phyloP scores from a whole-genome alignment of 2,113 vertebrate species.

The Anolis carolinensis region DNA sequence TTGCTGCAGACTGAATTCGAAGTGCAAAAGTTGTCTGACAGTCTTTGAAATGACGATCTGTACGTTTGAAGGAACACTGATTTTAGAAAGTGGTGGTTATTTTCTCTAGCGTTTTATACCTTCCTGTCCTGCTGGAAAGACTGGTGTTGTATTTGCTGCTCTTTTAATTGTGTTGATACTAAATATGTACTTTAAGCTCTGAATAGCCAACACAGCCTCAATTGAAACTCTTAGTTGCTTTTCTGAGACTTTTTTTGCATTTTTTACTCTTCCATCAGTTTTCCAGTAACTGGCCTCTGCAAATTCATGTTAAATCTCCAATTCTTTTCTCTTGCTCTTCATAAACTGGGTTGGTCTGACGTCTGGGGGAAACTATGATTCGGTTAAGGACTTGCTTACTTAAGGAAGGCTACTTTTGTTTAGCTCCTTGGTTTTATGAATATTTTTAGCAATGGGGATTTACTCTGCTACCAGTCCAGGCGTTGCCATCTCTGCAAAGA shows the following conservation, averaged over 20 bases:
- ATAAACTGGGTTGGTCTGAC: too few species aligned
- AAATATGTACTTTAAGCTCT: background rate
- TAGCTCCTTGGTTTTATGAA: constrained; percentile 31
- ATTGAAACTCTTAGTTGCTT: constrained; percentile 15
- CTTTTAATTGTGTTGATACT: background rate
- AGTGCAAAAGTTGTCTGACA: too few species aligned
- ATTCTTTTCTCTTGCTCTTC: too few species aligned
- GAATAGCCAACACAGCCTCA: background rate
- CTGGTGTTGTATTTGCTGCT: background rate
- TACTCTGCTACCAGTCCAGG: background rate
- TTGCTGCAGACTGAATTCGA: too few species aligned
- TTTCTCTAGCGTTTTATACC: background rate
- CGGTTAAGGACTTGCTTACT: background rate
- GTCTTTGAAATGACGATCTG: background rate
- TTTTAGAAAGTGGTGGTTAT: background rate
- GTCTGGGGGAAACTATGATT: background rate
- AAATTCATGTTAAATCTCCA: too few species aligned
- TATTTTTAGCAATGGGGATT: background rate
- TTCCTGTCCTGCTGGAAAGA: background rate
- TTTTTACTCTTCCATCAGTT: too few species aligned
- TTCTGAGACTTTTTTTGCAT: too few species aligned
- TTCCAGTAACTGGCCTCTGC: too few species aligned
- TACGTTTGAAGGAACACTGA: background rate
- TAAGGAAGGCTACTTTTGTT: background rate
- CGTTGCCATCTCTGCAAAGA: background rate